Percentiles rank a stretch among this genome's conserved stretches.
Conservation (phyloP, 2,113 vertebrate species). For the Gymnorhina tibicen region DNA sequence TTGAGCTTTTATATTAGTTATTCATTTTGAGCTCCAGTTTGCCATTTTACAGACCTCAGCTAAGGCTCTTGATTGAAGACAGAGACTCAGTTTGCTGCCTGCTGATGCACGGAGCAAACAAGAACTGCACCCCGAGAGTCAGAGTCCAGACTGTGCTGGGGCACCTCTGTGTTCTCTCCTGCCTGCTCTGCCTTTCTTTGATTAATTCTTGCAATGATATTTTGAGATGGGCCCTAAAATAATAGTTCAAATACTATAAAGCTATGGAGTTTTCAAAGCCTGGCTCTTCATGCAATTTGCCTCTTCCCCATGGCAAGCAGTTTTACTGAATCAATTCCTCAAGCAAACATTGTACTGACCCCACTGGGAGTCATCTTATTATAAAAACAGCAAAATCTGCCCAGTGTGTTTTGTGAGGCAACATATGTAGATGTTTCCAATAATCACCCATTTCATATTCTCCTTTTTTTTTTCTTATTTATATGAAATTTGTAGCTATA, state of each 20-base stretch:
- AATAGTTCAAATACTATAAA: not conserved
- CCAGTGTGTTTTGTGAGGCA: not conserved
- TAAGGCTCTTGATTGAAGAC: constrained; percentile 49
- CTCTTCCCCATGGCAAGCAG: not conserved
- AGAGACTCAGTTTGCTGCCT: constrained; percentile 37
- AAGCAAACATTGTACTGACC: constrained; percentile 1
- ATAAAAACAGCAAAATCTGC: not conserved
- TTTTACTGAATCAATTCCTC: not conserved
- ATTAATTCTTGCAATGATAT: not conserved
- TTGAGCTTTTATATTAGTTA: constrained; percentile 39
- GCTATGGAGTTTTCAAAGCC: not conserved
- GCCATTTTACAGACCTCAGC: constrained; percentile 30
- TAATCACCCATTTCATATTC: not conserved
- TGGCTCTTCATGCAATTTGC: not conserved
- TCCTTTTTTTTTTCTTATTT: not conserved
- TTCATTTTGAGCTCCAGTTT: constrained; percentile 39
- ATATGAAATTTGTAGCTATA: not conserved
- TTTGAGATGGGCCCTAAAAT: constrained; percentile 6
- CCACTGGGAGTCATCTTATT: not conserved
- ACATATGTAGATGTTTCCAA: not conserved
- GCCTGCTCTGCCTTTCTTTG: not conserved
- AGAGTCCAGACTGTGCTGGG: not conserved
- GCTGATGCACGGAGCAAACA: constrained; percentile 4
- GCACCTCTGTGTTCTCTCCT: not conserved
- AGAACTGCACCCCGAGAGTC: not conserved